A percentile compares a stretch with the other conserved stretches of the same genome.
Conservation (phyloP, 2,113 vertebrate genomes). For the Phaethon lepturus region DNA sequence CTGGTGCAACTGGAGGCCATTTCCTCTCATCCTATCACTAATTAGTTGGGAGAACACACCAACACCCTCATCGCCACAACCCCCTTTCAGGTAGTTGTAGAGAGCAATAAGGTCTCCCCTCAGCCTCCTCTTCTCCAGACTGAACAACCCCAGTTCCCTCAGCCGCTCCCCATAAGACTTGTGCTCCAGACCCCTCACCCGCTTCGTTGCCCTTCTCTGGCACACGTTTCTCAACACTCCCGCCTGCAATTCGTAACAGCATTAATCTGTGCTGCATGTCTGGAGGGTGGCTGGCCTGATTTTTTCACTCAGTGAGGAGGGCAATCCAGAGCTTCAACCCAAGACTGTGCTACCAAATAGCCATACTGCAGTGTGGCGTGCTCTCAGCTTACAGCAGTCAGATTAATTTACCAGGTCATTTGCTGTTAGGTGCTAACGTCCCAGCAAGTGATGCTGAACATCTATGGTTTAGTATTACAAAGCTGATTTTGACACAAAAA, state of each 20-base stretch:
- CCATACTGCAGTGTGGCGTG: not conserved
- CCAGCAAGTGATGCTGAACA: not conserved
- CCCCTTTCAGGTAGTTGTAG: no score
- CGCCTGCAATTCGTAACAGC: not conserved
- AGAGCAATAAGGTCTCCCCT: no score
- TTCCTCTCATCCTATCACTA: no score
- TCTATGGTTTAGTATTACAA: not conserved
- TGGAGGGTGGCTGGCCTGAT: not conserved
- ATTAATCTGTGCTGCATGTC: not conserved
- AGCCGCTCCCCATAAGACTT: no score
- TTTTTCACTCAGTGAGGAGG: not conserved
- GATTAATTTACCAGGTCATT: not conserved
- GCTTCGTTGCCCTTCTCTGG: no score
- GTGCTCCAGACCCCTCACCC: no score
- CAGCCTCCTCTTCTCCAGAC: no score
- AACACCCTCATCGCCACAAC: no score
- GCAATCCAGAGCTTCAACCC: not conserved
- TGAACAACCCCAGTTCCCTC: no score
- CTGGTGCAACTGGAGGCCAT: no score
- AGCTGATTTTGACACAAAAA: not conserved
- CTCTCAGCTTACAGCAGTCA: not conserved
- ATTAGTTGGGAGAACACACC: no score
- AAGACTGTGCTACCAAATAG: not conserved
- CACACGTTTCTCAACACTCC: not conserved
- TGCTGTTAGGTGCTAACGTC: not conserved